Conservation (phyloP, 2,888 invertebrate genomes). For the Oscheius sp. region DNA sequence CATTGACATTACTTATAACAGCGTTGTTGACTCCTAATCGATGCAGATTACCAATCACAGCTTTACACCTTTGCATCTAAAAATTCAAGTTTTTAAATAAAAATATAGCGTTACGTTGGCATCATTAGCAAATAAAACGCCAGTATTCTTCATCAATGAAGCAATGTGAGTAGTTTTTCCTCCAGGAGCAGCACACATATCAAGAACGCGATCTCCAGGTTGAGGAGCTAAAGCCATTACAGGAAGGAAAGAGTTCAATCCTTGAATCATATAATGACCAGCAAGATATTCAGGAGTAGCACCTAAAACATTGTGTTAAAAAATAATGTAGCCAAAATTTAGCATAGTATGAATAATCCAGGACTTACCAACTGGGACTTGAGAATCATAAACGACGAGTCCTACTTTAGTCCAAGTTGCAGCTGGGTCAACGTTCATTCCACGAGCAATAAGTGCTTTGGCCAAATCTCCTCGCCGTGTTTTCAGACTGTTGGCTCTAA, state of each 20-base stretch:
- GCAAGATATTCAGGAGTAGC: slow-evolving; percentile 99
- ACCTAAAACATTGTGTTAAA: slow-evolving; percentile 70
- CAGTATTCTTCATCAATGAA: slow-evolving; percentile 92
- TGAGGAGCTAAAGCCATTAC: slow-evolving; percentile 98
- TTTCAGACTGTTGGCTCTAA: slow-evolving; percentile 93
- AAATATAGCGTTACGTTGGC: slow-evolving; percentile 79
- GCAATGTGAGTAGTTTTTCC: slow-evolving; percentile 98
- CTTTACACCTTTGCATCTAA: slow-evolving; percentile 65
- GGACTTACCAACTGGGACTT: slow-evolving; percentile 87
- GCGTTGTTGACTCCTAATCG: slow-evolving; percentile 94
- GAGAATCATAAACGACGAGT: slow-evolving; percentile 92
- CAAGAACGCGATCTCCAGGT: slow-evolving; percentile 83
- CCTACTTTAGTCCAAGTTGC: slow-evolving; percentile 99
- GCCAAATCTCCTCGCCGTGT: slow-evolving; percentile 76
- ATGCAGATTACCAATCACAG: slow-evolving; percentile 92
- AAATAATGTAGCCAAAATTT: not conserved
- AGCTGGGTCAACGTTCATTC: slow-evolving; percentile 96
- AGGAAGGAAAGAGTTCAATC: slow-evolving; percentile 87
- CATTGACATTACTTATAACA: slow-evolving; percentile 89
- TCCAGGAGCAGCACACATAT: slow-evolving; percentile 98
- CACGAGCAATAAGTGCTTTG: slow-evolving; percentile 89
- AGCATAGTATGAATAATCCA: slow-evolving; percentile 5
- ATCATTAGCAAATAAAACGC: slow-evolving; percentile 94
- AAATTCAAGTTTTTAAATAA: slow-evolving; percentile 29
- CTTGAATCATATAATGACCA: slow-evolving; percentile 92